Percentiles rank a stretch among this genome's conserved stretches.
phyloP scores from a whole-genome alignment of 2,888 invertebrate species.

The Cerceris rybyensis region DNA sequence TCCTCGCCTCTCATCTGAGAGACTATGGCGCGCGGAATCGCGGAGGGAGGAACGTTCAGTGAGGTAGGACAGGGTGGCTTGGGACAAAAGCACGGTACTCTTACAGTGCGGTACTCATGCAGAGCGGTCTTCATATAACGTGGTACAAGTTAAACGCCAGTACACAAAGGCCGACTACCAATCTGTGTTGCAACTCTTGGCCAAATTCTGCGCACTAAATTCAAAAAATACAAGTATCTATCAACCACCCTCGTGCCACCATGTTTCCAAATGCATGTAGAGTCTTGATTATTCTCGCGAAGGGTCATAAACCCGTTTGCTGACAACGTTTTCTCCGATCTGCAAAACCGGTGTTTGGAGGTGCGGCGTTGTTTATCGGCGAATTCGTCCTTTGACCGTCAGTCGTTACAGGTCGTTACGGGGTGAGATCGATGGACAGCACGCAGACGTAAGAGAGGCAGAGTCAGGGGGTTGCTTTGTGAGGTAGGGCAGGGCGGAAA shows the following conservation, averaged over 20 bases:
- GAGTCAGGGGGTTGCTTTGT: conserved; percentile 2
- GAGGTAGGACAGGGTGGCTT: conserved; percentile 44
- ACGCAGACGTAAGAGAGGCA: conserved; percentile 44
- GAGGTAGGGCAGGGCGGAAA: conserved; percentile 47
- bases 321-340: neutral
- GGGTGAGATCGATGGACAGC: conserved; percentile 58
- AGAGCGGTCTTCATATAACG: no score
- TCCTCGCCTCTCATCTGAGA: conserved; percentile 46
- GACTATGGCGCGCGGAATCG: neutral
- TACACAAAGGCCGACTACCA: no score
- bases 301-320: neutral
- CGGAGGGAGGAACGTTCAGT: conserved; percentile 21
- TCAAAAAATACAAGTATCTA: no score
- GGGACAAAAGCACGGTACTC: neutral
- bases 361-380: conserved; percentile 8
- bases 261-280: neutral
- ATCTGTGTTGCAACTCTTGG: no score
- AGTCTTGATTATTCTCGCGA: neutral
- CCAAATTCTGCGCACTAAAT: no score
- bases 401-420: conserved; percentile 29
- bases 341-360: neutral
- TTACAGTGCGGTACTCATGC: no score
- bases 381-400: conserved; percentile 54
- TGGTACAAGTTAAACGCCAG: no score
- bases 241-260: neutral